Evolutionary conservation across 2,797 vertebrate species (phyloP), one percentile per base, ranked within the genome.

Genomic region (Dermochelys coriacea): DNA sequence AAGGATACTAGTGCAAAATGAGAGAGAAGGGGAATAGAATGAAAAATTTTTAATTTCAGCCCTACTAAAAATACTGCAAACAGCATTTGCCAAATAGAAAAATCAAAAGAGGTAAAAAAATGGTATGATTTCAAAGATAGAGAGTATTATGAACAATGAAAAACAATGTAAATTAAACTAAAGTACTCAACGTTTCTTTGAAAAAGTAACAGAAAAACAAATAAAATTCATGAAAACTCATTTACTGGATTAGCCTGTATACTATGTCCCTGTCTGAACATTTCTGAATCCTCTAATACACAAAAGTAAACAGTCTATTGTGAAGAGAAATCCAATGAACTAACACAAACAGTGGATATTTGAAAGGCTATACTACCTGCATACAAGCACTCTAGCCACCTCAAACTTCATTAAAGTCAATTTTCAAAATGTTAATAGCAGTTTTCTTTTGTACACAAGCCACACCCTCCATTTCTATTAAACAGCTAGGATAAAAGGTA

Each of bases 21-120:
- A 91, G 92, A 86, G 55, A 80, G 1, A 0, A 25, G 52, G 15
- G 37, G 68, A 89, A 45, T 61, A 91, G 15, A 85, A 85, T 8
- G 41, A 85, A 37, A 19, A 90, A 52, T 49, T 47, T 59, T 93
- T 82, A 54, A 71, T 87, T 91, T 78, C 0, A 0, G 88, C 80
- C 3, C 18, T 31, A 84, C 87, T 93, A 87, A 95, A 61, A 94
- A 92, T 54, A 1, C 29, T 79, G 49, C 15, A 91, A 68, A 68
- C 31, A n/a, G 3, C 27, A n/a, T 2, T 37, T 78, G 55, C 31
- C 78, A 93, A 92, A 77, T 18, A 61, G 59, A 94, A 61, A 1
- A 23, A 85, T 75, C 10, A 96, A 91, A 91, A 88, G 3, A 0
- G 31, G 45, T 55, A 71, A 31, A 96, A 91, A 96, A 93, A 34